phyloP scores from a whole-genome alignment of 2,797 vertebrate genomes.

The Philypnodon macrostomus region DNA sequence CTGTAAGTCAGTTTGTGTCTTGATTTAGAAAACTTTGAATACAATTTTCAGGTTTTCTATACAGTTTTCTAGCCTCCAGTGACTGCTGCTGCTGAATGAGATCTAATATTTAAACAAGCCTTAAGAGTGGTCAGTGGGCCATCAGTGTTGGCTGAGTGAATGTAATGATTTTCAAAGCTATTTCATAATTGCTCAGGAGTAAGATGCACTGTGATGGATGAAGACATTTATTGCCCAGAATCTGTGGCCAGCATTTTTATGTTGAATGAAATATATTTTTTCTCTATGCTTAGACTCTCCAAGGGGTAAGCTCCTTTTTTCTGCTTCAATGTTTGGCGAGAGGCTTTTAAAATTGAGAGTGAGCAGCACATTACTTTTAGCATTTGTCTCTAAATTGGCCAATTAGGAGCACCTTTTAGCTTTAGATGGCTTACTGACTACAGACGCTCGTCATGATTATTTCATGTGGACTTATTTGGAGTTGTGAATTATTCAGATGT shows the following conservation, averaged over 20 bases:
- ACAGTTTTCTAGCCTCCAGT: background rate
- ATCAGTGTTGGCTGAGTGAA: constrained; percentile 8
- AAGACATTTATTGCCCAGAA: constrained; percentile 31
- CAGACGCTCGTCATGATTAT: constrained; percentile 57
- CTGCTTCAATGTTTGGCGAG: constrained; percentile 21
- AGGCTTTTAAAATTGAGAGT: constrained; percentile 50
- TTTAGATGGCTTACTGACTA: constrained; percentile 47
- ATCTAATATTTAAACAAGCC: constrained; percentile 10
- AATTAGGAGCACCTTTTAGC: constrained; percentile 61
- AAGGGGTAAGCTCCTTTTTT: constrained; percentile 14
- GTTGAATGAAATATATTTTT: constrained; percentile 26
- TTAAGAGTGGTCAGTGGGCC: constrained; percentile 10
- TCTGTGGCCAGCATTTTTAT: constrained; percentile 26
- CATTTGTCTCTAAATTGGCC: constrained; percentile 53
- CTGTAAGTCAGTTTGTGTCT: background rate
- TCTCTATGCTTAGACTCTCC: constrained; percentile 9
- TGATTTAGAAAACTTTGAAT: background rate
- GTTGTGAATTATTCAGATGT: constrained; percentile 56
- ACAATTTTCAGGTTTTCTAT: background rate
- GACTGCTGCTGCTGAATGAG: constrained; percentile 8
- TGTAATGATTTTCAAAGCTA: constrained; percentile 27
- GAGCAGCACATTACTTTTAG: constrained; percentile 43
- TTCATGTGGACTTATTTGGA: constrained; percentile 69
- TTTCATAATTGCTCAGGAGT: constrained; percentile 19
- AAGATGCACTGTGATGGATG: constrained; percentile 22